phyloP scores from a whole-genome alignment of 2,113 vertebrate genomes.

The Bostrychus sinensis region DNA sequence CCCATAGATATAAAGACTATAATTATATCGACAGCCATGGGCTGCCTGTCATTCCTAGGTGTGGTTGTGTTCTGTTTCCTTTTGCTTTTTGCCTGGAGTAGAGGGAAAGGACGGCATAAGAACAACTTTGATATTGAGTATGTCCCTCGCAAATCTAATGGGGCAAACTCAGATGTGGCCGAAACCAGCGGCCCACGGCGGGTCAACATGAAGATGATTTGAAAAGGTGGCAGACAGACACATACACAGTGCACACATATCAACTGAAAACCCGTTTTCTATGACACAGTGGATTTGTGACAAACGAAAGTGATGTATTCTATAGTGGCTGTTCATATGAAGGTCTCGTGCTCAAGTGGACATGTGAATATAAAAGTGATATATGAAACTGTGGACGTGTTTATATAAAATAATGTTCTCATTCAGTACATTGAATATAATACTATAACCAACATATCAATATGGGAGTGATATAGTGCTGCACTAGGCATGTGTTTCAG shows the following conservation, averaged over 20 bases:
- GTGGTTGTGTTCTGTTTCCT: conserved; percentile 97
- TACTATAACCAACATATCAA: conserved; percentile 79
- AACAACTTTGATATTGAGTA: conserved; percentile 98
- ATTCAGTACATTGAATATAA: conserved; percentile 73
- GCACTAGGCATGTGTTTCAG: conserved; percentile 70
- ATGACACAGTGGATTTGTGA: conserved; percentile 74
- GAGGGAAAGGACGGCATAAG: conserved; percentile 96
- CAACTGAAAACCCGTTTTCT: conserved; percentile 51
- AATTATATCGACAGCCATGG: conserved; percentile 98
- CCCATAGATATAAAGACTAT: conserved; percentile 98
- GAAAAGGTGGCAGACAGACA: conserved; percentile 41
- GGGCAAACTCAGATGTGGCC: conserved; percentile 80
- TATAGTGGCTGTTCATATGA: conserved; percentile 74
- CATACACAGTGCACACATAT: conserved; percentile 60
- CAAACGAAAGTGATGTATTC: conserved; percentile 67
- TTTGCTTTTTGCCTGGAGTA: conserved; percentile 95
- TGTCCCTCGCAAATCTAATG: conserved; percentile 93
- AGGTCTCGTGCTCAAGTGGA: conserved; percentile 73
- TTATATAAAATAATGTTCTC: conserved; percentile 76
- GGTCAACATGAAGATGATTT: conserved; percentile 99
- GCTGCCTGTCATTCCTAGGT: conserved; percentile 97
- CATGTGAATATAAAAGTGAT: conserved; percentile 77
- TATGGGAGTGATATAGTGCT: conserved; percentile 70
- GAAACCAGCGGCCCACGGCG: conserved; percentile 91
- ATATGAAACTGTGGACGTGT: conserved; percentile 75